Evolutionary conservation across 2,888 invertebrate species (phyloP), one percentile per base, ranked within the genome.

Genomic region (Seira sanloemensis): DNA sequence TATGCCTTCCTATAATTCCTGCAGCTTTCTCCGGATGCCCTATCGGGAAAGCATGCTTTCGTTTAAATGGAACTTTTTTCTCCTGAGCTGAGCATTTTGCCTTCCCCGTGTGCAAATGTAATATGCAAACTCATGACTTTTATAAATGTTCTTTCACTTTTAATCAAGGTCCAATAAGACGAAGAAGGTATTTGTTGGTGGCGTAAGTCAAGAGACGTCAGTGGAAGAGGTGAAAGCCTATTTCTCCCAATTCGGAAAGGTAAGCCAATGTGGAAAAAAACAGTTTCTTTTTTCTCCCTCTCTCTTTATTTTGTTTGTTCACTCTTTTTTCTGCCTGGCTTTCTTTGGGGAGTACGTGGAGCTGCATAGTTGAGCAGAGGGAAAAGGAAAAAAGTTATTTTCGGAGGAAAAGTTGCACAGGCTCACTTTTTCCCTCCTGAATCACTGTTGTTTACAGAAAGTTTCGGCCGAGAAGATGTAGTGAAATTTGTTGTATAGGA

Each of bases 131-230:
- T 83, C 83, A 76, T 83, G 83, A 83, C 83, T 83, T 83, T 83
- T 83, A 83, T 83, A 83, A 83, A 83, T 78, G 77, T 83, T 83
- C 83, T 72, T 78, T 83, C 83, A 83, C 83, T 83, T 83, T 78
- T 83, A 77, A 83, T 83, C 83, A 83, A 88, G 86, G 68, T 88
- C 88, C 69, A 90, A 89, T 87, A 89, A 90, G 81, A 90, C 90
- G 72, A 90, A 90, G 86, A 91, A 90, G 88, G 90, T 91, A 81
- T 91, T 91, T 84, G 90, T 90, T 25, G 91, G 91, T 23, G 90
- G 90, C 5, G 90, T 91, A 24, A 90, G 90, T 83, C 91, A 91
- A 84, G 91, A 91, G 78, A 91, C 91, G 9, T 90, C 90, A 25
- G 90, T 90, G 62, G 90, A 90, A 69, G 91, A 91, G 85, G 90